phyloP scores from a whole-genome alignment of 2,888 invertebrate species.

The Caenorhabditis sp. region DNA sequence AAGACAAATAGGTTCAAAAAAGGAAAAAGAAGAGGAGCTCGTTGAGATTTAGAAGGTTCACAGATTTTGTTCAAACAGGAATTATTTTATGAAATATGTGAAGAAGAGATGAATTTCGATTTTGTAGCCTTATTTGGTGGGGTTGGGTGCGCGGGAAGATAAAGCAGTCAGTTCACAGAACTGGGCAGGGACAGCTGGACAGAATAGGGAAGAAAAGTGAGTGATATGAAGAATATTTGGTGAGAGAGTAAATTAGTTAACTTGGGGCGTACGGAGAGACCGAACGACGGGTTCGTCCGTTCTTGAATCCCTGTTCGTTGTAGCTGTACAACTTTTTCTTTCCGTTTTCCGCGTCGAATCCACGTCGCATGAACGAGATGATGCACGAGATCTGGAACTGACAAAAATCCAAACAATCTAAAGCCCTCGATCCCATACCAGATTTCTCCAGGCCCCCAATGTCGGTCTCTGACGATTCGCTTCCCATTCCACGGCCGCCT shows the following conservation, averaged over 20 bases:
- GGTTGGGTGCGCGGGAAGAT: neutral
- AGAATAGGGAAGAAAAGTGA: constrained; percentile 17
- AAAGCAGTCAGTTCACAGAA: constrained; percentile 41
- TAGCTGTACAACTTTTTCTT: constrained; percentile 54
- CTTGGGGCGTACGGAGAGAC: constrained; percentile 44
- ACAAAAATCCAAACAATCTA: neutral
- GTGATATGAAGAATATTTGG: constrained; percentile 19
- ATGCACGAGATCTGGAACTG: constrained; percentile 71
- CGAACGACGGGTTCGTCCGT: constrained; percentile 40
- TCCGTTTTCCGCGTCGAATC: constrained; percentile 74
- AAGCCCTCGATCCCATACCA: constrained; percentile 63
- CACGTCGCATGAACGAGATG: constrained; percentile 76
- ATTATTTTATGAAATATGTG: constrained; percentile 1
- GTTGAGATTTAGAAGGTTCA: constrained; percentile 39
- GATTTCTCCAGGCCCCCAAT: constrained; percentile 72
- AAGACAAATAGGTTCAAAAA: neutral
- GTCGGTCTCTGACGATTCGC: constrained; percentile 72
- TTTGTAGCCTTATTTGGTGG: constrained; percentile 2
- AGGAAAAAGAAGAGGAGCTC: constrained; percentile 22
- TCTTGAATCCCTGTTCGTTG: constrained; percentile 29
- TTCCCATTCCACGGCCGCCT: constrained; percentile 77
- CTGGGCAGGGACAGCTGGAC: no score
- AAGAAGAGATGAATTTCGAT: no score
- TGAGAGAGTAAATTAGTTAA: constrained; percentile 26
- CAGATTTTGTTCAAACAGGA: constrained; percentile 21